Percentiles rank a stretch among this genome's conserved stretches.
These are phyloP conservation scores for Halocaridina rubra DNA, from an alignment of 2,888 invertebrate species.

Conservation along the genomic window DNA sequence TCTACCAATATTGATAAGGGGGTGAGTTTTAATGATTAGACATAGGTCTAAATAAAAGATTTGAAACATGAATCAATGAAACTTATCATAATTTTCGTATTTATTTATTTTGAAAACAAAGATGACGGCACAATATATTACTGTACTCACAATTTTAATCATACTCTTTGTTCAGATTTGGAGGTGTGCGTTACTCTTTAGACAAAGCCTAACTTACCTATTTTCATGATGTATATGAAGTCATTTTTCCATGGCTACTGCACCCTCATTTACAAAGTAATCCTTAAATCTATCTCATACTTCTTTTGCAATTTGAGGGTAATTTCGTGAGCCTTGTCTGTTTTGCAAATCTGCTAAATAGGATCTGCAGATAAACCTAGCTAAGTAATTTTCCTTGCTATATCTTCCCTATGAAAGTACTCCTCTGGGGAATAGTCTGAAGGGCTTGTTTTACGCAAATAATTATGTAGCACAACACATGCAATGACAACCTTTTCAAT, in stretches of 20 bases:
- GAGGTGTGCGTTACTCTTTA: conserved; percentile 1
- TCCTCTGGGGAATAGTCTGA: not conserved
- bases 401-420: conserved; percentile 20
- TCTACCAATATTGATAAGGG: not conserved
- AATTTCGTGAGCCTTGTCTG: conserved; percentile 9
- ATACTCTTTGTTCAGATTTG: not conserved
- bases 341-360: conserved; percentile 3
- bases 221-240: conserved; percentile 21
- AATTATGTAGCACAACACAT: conserved; percentile 16
- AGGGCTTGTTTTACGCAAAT: conserved; percentile 5
- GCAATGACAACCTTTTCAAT: conserved; percentile 9
- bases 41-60: not conserved
- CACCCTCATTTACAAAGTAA: not conserved
- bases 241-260: conserved; percentile 3
- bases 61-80: not conserved
- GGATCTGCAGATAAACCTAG: conserved; percentile 15
- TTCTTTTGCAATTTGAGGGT: conserved; percentile 1
- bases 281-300: conserved; percentile 20
- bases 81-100: not conserved
- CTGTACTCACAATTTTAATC: not conserved
- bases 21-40: not conserved
- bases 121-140: not conserved
- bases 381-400: not conserved
- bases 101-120: not conserved
- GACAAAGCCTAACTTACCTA: not conserved